Evolutionary conservation across 1,140 invertebrate species (phyloP).

Genomic region (Hetaerina americana): DNA sequence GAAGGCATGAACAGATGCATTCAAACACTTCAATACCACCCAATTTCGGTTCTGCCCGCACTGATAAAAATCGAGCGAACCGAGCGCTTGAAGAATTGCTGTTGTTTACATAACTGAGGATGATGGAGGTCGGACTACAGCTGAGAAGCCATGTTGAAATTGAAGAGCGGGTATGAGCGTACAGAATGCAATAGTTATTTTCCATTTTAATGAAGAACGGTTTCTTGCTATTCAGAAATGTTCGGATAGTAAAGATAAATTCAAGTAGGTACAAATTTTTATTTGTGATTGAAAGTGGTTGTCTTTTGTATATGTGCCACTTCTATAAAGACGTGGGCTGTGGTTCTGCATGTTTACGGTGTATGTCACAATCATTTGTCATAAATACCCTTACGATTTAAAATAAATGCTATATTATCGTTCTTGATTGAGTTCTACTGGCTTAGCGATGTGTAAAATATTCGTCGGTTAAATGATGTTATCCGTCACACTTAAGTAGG

Average conservation of each 20-base stretch:
- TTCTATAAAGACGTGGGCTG: neutral
- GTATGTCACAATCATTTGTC: neutral
- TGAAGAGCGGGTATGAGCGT: neutral
- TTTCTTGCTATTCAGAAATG: neutral
- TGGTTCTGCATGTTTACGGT: neutral
- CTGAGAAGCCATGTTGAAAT: neutral
- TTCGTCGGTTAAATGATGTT: no score
- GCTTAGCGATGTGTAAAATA: no score
- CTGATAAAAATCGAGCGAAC: no score
- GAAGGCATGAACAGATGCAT: no score
- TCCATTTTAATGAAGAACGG: neutral
- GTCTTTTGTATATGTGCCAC: neutral
- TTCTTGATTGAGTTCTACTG: no score
- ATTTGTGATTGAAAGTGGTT: neutral
- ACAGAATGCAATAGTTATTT: neutral
- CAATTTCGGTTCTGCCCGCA: no score
- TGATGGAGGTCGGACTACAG: neutral
- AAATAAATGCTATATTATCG: no score
- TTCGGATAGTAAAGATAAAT: neutral
- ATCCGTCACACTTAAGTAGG: no score
- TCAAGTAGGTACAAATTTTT: neutral
- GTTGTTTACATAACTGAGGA: neutral
- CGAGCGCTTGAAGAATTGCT: neutral
- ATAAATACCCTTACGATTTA: no score
- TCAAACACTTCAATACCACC: no score